Conservation (phyloP, 1,140 invertebrate genomes). For the Teleogryllus occipitalis region DNA sequence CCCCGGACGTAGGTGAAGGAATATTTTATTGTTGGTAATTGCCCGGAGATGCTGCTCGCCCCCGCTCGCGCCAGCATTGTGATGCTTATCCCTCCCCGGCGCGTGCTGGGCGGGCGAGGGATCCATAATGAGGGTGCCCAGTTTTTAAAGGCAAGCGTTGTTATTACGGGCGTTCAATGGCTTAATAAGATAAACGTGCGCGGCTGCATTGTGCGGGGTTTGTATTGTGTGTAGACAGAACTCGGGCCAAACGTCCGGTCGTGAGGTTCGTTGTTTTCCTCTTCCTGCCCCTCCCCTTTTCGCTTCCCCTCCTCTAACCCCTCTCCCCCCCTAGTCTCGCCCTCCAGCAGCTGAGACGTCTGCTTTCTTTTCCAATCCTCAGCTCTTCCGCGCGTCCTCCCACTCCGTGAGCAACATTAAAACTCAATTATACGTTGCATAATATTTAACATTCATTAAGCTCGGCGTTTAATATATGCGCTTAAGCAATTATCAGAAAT, state of each 20-base stretch:
- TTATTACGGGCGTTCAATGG: background rate
- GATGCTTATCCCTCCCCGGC: background rate
- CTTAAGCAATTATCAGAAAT: background rate
- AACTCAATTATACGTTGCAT: background rate
- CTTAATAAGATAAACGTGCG: background rate
- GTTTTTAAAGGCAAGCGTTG: background rate
- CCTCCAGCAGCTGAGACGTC: background rate
- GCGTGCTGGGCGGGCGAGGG: background rate
- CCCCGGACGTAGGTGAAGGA: background rate
- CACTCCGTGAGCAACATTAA: background rate
- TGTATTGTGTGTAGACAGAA: background rate
- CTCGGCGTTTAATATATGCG: background rate
- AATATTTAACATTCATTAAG: slow-evolving; percentile 6
- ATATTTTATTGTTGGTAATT: slow-evolving; percentile 1
- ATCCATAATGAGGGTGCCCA: background rate
- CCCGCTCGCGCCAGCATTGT: background rate
- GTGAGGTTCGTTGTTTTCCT: background rate
- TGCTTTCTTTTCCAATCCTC: background rate
- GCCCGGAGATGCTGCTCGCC: background rate
- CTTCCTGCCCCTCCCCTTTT: no score
- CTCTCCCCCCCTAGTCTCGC: no score
- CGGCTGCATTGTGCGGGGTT: background rate
- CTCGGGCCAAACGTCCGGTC: background rate
- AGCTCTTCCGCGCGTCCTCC: background rate
- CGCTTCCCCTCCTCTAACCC: no score